phyloP scores from a whole-genome alignment of 1,140 invertebrate genomes.

The Anastrepha obliqua region DNA sequence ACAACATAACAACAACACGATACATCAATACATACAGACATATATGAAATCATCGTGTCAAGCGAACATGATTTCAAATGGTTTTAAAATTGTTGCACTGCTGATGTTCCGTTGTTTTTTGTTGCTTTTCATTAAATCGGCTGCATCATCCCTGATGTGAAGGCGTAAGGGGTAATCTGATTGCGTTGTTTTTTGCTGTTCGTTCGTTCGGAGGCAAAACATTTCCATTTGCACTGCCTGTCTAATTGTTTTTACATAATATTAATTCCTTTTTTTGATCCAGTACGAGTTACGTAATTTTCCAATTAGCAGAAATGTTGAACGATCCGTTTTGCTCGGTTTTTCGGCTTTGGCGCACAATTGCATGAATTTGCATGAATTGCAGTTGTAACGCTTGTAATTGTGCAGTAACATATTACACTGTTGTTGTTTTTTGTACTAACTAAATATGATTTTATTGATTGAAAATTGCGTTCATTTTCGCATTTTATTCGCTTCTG shows the following conservation, averaged over 20 bases:
- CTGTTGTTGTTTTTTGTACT: not conserved
- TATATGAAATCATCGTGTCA: not conserved
- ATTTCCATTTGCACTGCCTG: constrained; percentile 26
- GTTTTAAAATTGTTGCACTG: not conserved
- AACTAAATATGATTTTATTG: not conserved
- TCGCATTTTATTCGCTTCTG: too few relatives aligned
- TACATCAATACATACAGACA: not conserved
- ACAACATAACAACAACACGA: not conserved
- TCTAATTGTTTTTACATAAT: constrained; percentile 47
- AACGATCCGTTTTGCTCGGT: not conserved
- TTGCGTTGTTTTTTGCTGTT: not conserved
- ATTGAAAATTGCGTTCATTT: not conserved
- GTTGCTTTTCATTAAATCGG: too few relatives aligned
- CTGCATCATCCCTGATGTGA: too few relatives aligned
- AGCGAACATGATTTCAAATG: constrained; percentile 6
- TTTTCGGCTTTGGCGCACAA: not conserved
- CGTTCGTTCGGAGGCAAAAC: not conserved
- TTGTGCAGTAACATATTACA: not conserved
- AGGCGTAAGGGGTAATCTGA: not conserved
- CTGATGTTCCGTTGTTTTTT: too few relatives aligned
- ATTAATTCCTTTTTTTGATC: not conserved
- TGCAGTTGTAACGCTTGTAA: not conserved
- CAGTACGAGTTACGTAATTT: constrained; percentile 30
- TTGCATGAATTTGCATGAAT: constrained; percentile 27
- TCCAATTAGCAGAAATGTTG: constrained; percentile 50